These are phyloP conservation scores for Sinelater perroti DNA, from an alignment of 2,888 invertebrate genomes.

Conservation along the genomic window DNA sequence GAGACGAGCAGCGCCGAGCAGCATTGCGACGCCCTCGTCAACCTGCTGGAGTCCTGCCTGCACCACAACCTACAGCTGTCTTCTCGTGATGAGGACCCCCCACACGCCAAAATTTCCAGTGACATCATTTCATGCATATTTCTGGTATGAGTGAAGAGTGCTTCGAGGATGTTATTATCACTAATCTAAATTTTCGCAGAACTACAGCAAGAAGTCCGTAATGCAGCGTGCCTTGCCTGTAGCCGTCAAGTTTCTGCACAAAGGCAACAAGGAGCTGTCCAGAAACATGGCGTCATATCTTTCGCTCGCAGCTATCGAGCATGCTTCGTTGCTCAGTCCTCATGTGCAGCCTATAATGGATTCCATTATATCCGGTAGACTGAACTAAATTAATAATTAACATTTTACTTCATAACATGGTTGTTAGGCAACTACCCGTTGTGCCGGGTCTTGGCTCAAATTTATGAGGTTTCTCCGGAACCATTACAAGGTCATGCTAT, in stretches of 20 bases:
- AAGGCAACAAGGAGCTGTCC: conserved; percentile 88
- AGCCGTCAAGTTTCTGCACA: conserved; percentile 90
- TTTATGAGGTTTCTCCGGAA: conserved; percentile 88
- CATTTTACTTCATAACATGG: not conserved
- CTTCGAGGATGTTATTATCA: not conserved
- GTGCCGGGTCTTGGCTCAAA: conserved; percentile 87
- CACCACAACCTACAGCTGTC: conserved; percentile 87
- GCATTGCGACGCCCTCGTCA: conserved; percentile 84
- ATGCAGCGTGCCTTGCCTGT: conserved; percentile 89
- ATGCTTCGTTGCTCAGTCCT: conserved; percentile 83
- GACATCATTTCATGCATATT: conserved; percentile 95
- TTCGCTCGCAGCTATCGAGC: conserved; percentile 90
- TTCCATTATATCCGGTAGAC: conserved; percentile 82
- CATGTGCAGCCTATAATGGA: conserved; percentile 91
- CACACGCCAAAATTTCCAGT: conserved; percentile 95
- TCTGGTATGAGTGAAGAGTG: conserved; percentile 68
- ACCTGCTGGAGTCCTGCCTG: conserved; percentile 85
- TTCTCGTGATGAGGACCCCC: conserved; percentile 85
- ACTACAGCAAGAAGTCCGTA: conserved; percentile 74
- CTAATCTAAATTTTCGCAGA: conserved; percentile 60
- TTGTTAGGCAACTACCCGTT: conserved; percentile 85
- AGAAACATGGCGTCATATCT: conserved; percentile 91
- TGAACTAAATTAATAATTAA: not conserved
- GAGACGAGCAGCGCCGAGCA: conserved; percentile 89
- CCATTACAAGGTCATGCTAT: conserved; percentile 86